Evolutionary conservation across 2,888 invertebrate species (phyloP).

Genomic region (Tachina fera): DNA sequence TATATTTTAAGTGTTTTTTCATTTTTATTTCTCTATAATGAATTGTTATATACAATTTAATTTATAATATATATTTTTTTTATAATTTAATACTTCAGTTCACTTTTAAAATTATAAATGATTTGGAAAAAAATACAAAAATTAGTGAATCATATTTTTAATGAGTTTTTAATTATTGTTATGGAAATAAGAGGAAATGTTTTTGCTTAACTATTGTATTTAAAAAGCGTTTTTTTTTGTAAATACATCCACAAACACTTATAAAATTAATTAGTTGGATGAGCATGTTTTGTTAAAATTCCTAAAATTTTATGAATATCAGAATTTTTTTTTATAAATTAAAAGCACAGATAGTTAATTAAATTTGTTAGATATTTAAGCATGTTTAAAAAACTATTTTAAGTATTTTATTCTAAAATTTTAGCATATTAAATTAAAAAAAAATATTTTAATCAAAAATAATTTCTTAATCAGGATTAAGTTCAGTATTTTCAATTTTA

Average conservation of each 20-base stretch:
- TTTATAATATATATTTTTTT: conserved; percentile 9
- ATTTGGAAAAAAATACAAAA: not conserved
- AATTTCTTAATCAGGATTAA: no score
- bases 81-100: not conserved
- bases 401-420: no score
- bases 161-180: conserved; percentile 52
- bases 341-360: conserved; percentile 10
- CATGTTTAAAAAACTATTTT: no score
- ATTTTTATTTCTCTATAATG: conserved; percentile 36
- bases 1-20: conserved; percentile 10
- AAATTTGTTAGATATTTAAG: not conserved
- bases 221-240: not conserved
- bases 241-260: not conserved
- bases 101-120: conserved; percentile 11
- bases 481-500: no score
- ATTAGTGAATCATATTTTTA: conserved; percentile 38
- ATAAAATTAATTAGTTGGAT: not conserved
- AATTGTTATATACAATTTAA: conserved; percentile 29
- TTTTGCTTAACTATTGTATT: not conserved
- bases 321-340: not conserved
- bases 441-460: no score
- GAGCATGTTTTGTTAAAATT: conserved; percentile 34
- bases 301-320: not conserved
- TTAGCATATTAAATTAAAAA: no score
- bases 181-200: conserved; percentile 2